Conservation (phyloP, 2,113 vertebrate species). For the Scomber japonicus region DNA sequence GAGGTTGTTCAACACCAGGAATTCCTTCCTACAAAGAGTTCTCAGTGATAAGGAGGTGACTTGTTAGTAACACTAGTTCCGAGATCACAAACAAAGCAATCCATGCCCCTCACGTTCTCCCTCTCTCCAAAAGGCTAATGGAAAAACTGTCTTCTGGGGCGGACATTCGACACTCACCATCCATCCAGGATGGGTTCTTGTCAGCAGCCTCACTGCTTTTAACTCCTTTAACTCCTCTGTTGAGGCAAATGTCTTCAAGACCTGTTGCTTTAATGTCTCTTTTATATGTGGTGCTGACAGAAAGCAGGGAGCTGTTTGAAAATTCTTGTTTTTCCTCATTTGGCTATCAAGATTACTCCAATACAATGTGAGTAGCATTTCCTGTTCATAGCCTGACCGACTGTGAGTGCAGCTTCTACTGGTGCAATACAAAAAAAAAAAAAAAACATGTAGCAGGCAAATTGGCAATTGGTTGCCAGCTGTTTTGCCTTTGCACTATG, state of each 20-base stretch:
- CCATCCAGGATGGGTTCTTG: background rate
- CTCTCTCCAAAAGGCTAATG: conserved; percentile 24
- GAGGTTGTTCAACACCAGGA: background rate
- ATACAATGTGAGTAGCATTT: background rate
- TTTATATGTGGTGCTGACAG: background rate
- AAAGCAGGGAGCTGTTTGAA: conserved; percentile 11
- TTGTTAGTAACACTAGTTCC: background rate
- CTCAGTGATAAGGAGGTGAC: background rate
- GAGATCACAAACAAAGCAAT: conserved; percentile 6
- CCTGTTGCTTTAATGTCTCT: conserved; percentile 15
- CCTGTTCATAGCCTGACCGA: no score
- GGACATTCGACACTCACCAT: conserved; percentile 10
- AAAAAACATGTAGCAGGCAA: no score
- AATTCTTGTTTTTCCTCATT: background rate
- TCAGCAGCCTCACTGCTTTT: conserved; percentile 27
- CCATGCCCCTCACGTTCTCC: conserved; percentile 27
- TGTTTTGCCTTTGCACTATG: no score
- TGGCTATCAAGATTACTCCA: background rate
- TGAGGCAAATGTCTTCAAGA: background rate
- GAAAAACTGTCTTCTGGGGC: conserved; percentile 20
- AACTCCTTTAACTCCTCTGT: background rate
- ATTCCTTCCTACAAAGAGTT: background rate
- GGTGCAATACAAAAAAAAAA: background rate
- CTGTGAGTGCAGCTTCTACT: background rate
- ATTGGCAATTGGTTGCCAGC: no score